phyloP scores from a whole-genome alignment of 2,113 vertebrate genomes.

The Daboia siamensis region DNA sequence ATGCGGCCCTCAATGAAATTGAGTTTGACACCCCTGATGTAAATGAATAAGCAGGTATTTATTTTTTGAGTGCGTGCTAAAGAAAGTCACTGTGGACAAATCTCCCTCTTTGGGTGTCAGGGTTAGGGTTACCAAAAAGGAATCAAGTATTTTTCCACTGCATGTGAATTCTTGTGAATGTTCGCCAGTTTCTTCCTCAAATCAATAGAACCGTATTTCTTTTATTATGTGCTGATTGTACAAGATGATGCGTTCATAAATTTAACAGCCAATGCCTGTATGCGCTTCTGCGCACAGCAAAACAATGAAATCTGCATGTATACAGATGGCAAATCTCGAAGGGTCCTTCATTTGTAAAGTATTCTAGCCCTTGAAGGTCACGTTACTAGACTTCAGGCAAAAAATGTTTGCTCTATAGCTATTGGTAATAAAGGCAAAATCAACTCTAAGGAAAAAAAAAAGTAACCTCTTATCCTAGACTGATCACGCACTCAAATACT shows the following conservation, averaged over 20 bases:
- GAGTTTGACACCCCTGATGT: no score
- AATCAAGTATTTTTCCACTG: not conserved
- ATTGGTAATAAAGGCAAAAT: conserved; percentile 16
- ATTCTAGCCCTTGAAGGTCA: conserved; percentile 3
- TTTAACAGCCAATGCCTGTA: not conserved
- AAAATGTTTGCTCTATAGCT: not conserved
- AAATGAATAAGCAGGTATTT: not conserved
- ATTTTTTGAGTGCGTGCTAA: not conserved
- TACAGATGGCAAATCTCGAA: not conserved
- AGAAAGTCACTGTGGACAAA: not conserved
- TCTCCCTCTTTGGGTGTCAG: not conserved
- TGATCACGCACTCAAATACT: not conserved
- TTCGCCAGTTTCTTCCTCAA: not conserved
- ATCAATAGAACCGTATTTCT: not conserved
- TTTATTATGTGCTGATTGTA: not conserved
- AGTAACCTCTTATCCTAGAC: not conserved
- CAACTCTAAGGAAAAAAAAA: not conserved
- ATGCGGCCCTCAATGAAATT: no score
- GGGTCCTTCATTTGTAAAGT: not conserved
- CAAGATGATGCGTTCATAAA: not conserved
- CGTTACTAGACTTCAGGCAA: not conserved
- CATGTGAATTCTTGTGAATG: not conserved
- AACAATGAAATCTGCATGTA: not conserved
- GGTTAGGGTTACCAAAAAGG: not conserved
- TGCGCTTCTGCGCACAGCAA: not conserved